Evolutionary conservation across 2,113 vertebrate genomes (phyloP).

Genomic region (Speoplatyrhinus poulsoni): DNA sequence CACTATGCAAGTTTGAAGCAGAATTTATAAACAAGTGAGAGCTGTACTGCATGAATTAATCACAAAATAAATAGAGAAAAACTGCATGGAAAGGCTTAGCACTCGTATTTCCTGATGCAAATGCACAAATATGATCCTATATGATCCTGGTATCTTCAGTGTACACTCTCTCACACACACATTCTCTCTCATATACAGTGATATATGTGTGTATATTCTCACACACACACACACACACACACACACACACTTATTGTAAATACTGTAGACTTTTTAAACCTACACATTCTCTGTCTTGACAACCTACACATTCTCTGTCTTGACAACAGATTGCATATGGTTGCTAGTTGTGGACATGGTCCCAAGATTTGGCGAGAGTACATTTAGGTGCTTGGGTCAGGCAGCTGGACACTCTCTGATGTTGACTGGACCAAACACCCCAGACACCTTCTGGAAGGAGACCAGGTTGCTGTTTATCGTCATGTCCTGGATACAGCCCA

Average conservation of each 20-base stretch:
- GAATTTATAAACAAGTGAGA: neutral
- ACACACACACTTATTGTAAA: constrained; percentile 11
- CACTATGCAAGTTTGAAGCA: no score
- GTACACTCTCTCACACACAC: constrained; percentile 6
- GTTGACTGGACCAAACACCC: constrained; percentile 81
- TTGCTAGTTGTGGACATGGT: constrained; percentile 52
- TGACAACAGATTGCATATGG: constrained; percentile 67
- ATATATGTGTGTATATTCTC: constrained; percentile 15
- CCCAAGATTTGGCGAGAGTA: constrained; percentile 43
- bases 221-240: constrained; percentile 3
- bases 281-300: constrained; percentile 65
- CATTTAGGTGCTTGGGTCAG: constrained; percentile 49
- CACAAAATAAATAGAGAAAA: constrained; percentile 73
- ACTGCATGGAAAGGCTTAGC: constrained; percentile 17
- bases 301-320: constrained; percentile 65
- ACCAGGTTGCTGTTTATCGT: constrained; percentile 77
- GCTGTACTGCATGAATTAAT: constrained; percentile 29
- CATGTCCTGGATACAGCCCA: constrained; percentile 86
- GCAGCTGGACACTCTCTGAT: constrained; percentile 83
- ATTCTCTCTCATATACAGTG: constrained; percentile 1
- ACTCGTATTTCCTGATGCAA: constrained; percentile 17
- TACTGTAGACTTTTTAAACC: constrained; percentile 27
- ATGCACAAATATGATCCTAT: constrained; percentile 43
- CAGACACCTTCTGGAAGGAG: constrained; percentile 71
- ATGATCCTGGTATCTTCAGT: constrained; percentile 30